phyloP scores from a whole-genome alignment of 2,888 invertebrate species.

The Synergus japonicus region DNA sequence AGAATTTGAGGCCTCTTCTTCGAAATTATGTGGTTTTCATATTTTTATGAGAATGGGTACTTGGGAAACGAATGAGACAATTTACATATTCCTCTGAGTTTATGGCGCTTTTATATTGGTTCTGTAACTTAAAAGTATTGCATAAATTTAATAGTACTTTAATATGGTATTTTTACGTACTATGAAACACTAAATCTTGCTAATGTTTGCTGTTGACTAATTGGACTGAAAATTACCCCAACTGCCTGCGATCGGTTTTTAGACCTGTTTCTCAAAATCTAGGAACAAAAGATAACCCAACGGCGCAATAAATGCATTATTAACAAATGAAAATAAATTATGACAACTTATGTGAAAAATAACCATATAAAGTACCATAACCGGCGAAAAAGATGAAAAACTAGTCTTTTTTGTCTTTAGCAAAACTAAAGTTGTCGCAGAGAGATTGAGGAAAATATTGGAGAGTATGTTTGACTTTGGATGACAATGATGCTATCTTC shows the following conservation, averaged over 20 bases:
- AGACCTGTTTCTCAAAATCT: too few species aligned
- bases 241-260: neutral
- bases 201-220: neutral
- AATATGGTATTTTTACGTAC: neutral
- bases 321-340: too few species aligned
- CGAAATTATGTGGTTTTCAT: neutral
- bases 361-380: too few species aligned
- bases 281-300: too few species aligned
- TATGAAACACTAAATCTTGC: neutral
- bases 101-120: neutral
- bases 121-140: neutral
- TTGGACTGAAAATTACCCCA: neutral
- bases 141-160: neutral
- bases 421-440: too few species aligned
- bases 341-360: too few species aligned
- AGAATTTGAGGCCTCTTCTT: neutral
- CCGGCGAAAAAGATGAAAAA: neutral
- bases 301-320: too few species aligned
- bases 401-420: too few species aligned
- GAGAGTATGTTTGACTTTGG: neutral
- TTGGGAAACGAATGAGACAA: neutral
- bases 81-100: neutral
- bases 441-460: neutral
- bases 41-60: neutral
- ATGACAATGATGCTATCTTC: neutral